Evolutionary conservation across 2,113 vertebrate genomes (phyloP).

Genomic region (Crotalus tigris): DNA sequence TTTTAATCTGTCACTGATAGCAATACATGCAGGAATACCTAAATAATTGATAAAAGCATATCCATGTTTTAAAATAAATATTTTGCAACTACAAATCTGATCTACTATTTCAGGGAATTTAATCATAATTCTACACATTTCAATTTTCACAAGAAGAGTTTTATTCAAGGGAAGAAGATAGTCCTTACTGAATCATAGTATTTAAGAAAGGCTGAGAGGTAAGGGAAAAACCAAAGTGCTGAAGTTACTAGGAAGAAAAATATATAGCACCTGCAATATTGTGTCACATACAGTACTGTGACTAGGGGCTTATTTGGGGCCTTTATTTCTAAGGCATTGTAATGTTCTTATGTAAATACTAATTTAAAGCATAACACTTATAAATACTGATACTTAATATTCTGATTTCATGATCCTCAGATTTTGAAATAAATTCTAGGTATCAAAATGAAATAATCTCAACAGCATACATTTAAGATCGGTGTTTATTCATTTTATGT

Average conservation of each 20-base stretch:
- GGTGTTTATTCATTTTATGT: background rate
- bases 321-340: no score
- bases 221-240: background rate
- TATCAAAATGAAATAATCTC: background rate
- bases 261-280: background rate
- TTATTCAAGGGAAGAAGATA: background rate
- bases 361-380: background rate
- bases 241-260: background rate
- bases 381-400: background rate
- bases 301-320: background rate
- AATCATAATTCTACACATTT: background rate
- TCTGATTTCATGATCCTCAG: background rate
- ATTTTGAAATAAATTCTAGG: background rate
- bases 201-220: background rate
- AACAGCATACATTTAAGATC: background rate
- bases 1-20: background rate
- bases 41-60: constrained; percentile 3
- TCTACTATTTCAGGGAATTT: background rate
- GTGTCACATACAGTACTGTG: background rate
- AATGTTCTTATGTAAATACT: background rate
- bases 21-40: background rate
- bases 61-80: background rate
- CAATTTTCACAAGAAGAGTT: background rate
- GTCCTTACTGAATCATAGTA: background rate
- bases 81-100: background rate